Conservation (phyloP, 2,888 invertebrate genomes). For the Entomobrya multifasciata region DNA sequence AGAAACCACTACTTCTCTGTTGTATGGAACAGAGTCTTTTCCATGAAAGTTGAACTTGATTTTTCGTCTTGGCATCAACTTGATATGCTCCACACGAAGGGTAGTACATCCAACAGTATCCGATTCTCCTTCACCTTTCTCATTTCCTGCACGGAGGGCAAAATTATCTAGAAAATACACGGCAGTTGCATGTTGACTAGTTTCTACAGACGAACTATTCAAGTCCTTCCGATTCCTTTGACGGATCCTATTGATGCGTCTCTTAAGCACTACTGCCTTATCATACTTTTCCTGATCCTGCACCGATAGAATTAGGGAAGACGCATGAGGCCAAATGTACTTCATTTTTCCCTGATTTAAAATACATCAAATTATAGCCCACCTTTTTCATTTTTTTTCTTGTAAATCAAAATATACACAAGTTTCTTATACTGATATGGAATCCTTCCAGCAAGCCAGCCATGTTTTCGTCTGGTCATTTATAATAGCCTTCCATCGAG, state of each 20-base stretch:
- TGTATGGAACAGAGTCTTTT: constrained; percentile 94
- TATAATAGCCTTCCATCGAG: constrained; percentile 84
- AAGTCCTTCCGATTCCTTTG: constrained; percentile 90
- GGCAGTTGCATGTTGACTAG: constrained; percentile 83
- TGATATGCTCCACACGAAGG: constrained; percentile 96
- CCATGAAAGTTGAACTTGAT: constrained; percentile 85
- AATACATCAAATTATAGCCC: neutral
- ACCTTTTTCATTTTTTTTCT: neutral
- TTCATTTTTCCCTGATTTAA: constrained; percentile 29
- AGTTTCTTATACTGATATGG: neutral
- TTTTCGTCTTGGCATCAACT: constrained; percentile 86
- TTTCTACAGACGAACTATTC: constrained; percentile 99
- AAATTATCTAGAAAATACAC: constrained; percentile 68
- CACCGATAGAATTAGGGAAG: neutral
- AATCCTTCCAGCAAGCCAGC: constrained; percentile 42
- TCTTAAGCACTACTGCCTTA: constrained; percentile 25
- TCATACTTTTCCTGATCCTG: constrained; percentile 45
- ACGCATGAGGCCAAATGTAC: constrained; percentile 25
- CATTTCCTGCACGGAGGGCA: constrained; percentile 52
- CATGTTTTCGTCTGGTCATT: constrained; percentile 83
- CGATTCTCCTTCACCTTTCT: constrained; percentile 94
- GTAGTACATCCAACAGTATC: constrained; percentile 99
- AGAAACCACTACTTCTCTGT: constrained; percentile 98
- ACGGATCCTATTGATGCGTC: neutral
- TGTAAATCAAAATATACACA: neutral